phyloP scores from a whole-genome alignment of 2,888 invertebrate species.

The Andrena minutula region DNA sequence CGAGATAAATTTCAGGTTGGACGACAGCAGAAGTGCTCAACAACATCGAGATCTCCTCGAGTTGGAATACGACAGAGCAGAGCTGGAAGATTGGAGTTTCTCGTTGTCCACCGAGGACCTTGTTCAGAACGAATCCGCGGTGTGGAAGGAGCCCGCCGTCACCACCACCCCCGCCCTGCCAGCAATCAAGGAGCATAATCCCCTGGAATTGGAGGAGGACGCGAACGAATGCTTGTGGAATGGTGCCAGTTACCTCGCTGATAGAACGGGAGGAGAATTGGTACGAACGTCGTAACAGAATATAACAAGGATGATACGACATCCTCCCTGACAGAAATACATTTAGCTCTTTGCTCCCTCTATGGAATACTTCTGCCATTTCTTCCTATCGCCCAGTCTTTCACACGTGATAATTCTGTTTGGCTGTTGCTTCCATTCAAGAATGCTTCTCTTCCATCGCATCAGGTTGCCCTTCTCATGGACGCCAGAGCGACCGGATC shows the following conservation, averaged over 20 bases:
- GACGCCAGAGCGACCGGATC: constrained; percentile 86
- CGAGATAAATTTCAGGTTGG: constrained; percentile 85
- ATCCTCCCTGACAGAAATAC: background rate
- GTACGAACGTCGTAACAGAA: constrained; percentile 73
- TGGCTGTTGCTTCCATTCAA: too few species aligned
- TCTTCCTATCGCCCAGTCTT: too few species aligned
- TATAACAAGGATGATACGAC: background rate
- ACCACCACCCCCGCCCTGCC: constrained; percentile 88
- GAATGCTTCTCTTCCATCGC: too few species aligned
- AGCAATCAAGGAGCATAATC: constrained; percentile 91
- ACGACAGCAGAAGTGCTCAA: constrained; percentile 90
- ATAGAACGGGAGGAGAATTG: constrained; percentile 89
- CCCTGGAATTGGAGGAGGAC: constrained; percentile 90
- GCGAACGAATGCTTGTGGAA: constrained; percentile 92
- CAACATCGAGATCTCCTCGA: constrained; percentile 90
- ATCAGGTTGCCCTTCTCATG: constrained; percentile 85
- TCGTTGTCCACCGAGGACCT: constrained; percentile 90
- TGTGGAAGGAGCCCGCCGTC: constrained; percentile 71
- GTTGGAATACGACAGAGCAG: constrained; percentile 91
- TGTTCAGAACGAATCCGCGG: constrained; percentile 84
- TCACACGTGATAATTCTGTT: too few species aligned
- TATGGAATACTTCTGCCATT: background rate
- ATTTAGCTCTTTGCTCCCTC: background rate
- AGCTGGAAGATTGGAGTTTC: constrained; percentile 92
- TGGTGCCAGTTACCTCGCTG: constrained; percentile 90